phyloP scores from a whole-genome alignment of 1,140 invertebrate species.

The Adelges cooleyi region DNA sequence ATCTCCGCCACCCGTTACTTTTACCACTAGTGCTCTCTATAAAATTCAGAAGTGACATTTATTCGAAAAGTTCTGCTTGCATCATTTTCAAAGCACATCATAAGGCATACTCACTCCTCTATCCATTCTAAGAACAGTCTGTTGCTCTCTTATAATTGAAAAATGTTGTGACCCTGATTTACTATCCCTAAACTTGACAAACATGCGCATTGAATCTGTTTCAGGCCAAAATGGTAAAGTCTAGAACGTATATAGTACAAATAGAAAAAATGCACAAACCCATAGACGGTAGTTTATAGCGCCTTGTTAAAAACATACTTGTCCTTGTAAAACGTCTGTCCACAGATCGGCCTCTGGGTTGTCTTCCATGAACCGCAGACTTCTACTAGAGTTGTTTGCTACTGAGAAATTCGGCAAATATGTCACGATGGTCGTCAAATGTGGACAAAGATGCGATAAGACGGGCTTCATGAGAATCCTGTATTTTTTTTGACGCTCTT shows the following conservation, averaged over 20 bases:
- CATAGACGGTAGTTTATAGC: neutral
- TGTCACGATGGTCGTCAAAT: constrained; percentile 71
- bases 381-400: constrained; percentile 57
- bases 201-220: constrained; percentile 67
- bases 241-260: constrained; percentile 36
- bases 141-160: constrained; percentile 52
- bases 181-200: constrained; percentile 64
- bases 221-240: constrained; percentile 67
- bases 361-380: constrained; percentile 70
- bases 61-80: neutral
- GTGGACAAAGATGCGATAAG: constrained; percentile 52
- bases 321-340: constrained; percentile 59
- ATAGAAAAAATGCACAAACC: neutral
- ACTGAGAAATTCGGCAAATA: constrained; percentile 74
- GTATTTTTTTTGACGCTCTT: constrained; percentile 52
- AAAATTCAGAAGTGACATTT: neutral
- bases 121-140: constrained; percentile 67
- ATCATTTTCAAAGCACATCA: neutral
- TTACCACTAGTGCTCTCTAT: constrained; percentile 59
- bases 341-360: constrained; percentile 72
- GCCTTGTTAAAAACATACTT: constrained; percentile 39
- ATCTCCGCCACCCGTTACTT: constrained; percentile 57
- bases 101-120: constrained; percentile 52
- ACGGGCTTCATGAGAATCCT: constrained; percentile 46
- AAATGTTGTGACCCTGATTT: constrained; percentile 66